phyloP scores from a whole-genome alignment of 2,888 invertebrate species.

The Lasioglossum lativentre region DNA sequence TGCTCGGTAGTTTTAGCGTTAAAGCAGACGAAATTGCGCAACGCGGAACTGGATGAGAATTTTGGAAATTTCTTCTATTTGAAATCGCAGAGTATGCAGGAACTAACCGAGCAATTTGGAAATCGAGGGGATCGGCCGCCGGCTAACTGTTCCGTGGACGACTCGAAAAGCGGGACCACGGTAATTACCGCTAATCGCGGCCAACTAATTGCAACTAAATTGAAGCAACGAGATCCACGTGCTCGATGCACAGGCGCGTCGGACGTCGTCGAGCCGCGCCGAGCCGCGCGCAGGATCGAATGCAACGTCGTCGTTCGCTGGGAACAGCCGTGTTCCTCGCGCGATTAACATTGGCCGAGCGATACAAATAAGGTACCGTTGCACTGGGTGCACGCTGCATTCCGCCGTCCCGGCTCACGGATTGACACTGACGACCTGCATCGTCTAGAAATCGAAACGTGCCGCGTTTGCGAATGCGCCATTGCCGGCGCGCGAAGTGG shows the following conservation, averaged over 20 bases:
- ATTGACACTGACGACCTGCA: constrained; percentile 60
- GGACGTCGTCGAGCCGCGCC: background rate
- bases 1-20: no score
- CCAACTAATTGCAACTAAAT: constrained; percentile 52
- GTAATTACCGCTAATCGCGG: constrained; percentile 56
- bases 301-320: background rate
- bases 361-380: constrained; percentile 65
- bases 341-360: constrained; percentile 54
- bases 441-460: constrained; percentile 67
- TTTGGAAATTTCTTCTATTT: no score
- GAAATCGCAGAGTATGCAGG: no score
- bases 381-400: constrained; percentile 54
- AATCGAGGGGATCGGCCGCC: background rate
- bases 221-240: constrained; percentile 44
- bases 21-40: no score
- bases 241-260: constrained; percentile 5
- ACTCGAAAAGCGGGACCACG: constrained; percentile 51
- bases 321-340: constrained; percentile 22
- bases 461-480: constrained; percentile 36
- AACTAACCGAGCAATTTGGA: background rate
- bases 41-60: no score
- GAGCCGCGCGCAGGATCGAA: constrained; percentile 1
- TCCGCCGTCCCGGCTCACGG: constrained; percentile 49
- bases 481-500: constrained; percentile 14
- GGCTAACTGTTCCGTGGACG: constrained; percentile 33